These are phyloP conservation scores for Dendrolimus houi DNA, from an alignment of 2,888 invertebrate genomes.

Conservation along the genomic window DNA sequence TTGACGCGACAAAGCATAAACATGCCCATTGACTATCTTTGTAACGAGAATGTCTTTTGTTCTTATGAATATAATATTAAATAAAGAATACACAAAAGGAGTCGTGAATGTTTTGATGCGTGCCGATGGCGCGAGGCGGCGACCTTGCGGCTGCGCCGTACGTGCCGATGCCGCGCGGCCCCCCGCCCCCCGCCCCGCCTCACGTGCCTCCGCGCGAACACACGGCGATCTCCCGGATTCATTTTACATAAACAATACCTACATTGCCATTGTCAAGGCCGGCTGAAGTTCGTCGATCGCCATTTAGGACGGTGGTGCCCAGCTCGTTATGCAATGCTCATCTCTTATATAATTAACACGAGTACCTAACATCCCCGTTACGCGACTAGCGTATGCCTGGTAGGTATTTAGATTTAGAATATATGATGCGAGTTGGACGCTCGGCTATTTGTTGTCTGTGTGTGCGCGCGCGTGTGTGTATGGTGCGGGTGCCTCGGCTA, in stretches of 20 bases:
- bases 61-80: slow-evolving; percentile 1
- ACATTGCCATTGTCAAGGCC: neutral
- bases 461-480: slow-evolving; percentile 8
- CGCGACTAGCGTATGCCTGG: too few species aligned
- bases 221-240: neutral
- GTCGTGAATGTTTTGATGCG: neutral
- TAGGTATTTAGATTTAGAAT: too few species aligned
- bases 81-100: slow-evolving; percentile 3
- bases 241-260: neutral
- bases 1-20: neutral
- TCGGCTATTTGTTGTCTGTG: slow-evolving; percentile 13
- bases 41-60: neutral
- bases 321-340: neutral
- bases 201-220: neutral
- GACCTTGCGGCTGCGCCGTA: neutral
- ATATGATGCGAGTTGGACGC: slow-evolving; percentile 13
- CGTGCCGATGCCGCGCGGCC: neutral
- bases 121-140: neutral
- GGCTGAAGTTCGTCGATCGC: neutral
- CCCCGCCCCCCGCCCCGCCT: neutral
- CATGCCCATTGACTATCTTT: neutral
- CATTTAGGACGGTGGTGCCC: neutral
- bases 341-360: neutral
- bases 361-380: too few species aligned
- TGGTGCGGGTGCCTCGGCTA: slow-evolving; percentile 16